Percentiles rank a stretch among this genome's conserved stretches.
phyloP scores from a whole-genome alignment of 2,113 vertebrate genomes.

The Macrotis lagotis region DNA sequence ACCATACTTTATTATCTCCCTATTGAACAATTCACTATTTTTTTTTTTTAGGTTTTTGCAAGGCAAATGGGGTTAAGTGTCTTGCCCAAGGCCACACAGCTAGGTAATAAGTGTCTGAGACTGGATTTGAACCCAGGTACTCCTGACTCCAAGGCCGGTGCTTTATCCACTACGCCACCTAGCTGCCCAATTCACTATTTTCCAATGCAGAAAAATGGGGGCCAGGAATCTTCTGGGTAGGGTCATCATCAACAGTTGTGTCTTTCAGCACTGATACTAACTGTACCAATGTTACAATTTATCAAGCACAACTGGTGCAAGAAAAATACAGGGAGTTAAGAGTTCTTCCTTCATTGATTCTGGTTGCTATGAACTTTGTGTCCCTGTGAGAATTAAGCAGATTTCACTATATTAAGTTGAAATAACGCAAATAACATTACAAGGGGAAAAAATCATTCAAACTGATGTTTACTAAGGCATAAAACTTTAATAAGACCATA shows the following conservation, averaged over 20 bases:
- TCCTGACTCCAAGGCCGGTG: no score
- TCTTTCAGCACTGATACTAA: not conserved
- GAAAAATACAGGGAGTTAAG: not conserved
- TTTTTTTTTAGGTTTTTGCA: no score
- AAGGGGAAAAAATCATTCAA: not conserved
- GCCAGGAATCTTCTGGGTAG: not conserved
- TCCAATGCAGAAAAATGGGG: not conserved
- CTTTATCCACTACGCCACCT: no score
- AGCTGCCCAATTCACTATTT: not conserved
- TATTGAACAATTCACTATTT: not conserved
- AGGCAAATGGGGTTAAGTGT: no score
- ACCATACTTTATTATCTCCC: not conserved
- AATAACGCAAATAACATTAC: constrained; percentile 9
- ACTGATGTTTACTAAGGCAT: not conserved
- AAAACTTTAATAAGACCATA: not conserved
- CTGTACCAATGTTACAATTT: not conserved
- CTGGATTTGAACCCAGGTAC: no score
- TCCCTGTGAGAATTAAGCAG: not conserved
- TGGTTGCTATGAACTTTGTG: not conserved
- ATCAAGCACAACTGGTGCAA: not conserved
- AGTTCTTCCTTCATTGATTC: not conserved
- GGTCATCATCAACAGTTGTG: not conserved
- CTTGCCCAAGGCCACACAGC: no score
- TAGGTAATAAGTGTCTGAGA: no score
- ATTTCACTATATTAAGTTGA: constrained; percentile 12